Conservation (phyloP, 2,888 invertebrate species). For the Calameuta idolon region DNA sequence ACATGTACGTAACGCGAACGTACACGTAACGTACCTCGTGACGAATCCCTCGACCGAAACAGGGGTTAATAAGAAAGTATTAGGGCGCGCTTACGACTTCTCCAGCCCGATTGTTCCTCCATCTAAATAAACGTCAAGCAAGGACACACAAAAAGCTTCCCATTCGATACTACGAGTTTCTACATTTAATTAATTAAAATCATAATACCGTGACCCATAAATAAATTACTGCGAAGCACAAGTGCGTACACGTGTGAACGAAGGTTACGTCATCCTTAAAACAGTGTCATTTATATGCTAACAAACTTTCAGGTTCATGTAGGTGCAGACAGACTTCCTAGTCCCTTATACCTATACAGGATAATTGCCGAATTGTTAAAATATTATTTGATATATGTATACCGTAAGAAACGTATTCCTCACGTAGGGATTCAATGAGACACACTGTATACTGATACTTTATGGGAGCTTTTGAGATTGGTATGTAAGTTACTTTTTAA, state of each 20-base stretch:
- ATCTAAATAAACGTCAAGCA: neutral
- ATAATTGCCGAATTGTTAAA: neutral
- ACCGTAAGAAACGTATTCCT: neutral
- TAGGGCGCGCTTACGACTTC: neutral
- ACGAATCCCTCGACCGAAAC: neutral
- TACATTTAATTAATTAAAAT: neutral
- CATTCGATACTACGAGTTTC: conserved; percentile 5
- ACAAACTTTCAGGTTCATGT: neutral
- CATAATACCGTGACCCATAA: neutral
- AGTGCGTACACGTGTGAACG: neutral
- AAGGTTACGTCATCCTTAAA: neutral
- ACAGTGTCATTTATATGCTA: neutral
- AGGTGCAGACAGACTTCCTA: neutral
- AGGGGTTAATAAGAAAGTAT: neutral
- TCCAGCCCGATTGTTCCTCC: neutral
- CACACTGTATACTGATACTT: neutral
- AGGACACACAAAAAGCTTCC: conserved; percentile 7
- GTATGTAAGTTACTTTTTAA: neutral
- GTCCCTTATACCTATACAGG: neutral
- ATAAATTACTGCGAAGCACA: neutral
- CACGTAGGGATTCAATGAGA: neutral
- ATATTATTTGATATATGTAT: neutral
- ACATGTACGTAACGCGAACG: neutral
- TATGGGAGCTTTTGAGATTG: neutral
- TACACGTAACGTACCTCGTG: neutral